Evolutionary conservation across 53 echinoderm and acorn worm genomes (phyloP), one percentile per base, ranked within the genome.

Genomic region (Henricia sp.): DNA sequence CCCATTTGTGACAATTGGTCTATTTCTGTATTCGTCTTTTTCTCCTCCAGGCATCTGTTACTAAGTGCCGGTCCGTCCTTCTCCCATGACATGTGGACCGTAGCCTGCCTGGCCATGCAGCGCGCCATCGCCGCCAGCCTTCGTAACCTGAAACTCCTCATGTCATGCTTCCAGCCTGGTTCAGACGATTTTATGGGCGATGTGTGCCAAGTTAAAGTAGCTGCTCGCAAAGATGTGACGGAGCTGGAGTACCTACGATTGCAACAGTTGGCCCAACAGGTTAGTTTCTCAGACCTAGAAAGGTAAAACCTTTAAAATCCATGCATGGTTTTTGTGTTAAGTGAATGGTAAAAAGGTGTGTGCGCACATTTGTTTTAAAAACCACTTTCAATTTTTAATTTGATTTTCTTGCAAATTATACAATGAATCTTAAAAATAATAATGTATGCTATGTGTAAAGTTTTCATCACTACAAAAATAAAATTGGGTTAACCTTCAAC

Each of bases 131-230:
- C 92, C n/a, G 88, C 88, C 17, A 99, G 99, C 73, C 94, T 99
- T 4, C 90, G 92, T 20, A 92, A 92, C 84, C 74, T 99, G 28
- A 90, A 91, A 48, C 94, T 89, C 50, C 83, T 97, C 51, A 94
- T 97, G 89, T 73, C 94, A 21, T 94, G 97, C 85, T 97, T 97
- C 88, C 97, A 97, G 5, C 92, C 97, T 1, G 94, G 97, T 11
- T 97, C 97, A 0, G 97, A 97, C 10, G 97, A 97, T 70, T 97
- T 94, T 89, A 90, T 92, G 90, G 97, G 97, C 2, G 97, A 97
- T 38, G 84, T 94, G 34, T 94, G 97, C 17, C 92, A 87, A 52
- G 97, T 97, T 44, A 97, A 97, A 67, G 97, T 97, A 3, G 97
- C 97, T 11, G 97, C 97, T 24, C 82, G 97, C 43, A 84, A 91